Evolutionary conservation across 1,140 invertebrate genomes (phyloP).

Genomic region (Bombus fervidus): DNA sequence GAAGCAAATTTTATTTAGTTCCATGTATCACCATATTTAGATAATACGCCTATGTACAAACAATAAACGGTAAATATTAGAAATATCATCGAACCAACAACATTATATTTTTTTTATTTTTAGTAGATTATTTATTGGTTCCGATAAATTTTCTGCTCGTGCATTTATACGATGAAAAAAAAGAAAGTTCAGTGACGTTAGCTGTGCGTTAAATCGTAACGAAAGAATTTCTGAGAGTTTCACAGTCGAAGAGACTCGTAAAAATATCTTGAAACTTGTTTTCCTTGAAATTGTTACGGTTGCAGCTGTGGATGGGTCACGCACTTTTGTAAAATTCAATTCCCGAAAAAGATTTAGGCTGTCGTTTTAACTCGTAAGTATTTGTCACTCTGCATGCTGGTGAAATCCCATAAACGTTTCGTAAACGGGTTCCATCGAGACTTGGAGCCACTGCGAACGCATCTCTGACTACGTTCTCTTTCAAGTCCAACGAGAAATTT

Average conservation of each 20-base stretch:
- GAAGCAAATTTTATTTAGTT: too few relatives aligned
- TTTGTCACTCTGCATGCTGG: constrained; percentile 7
- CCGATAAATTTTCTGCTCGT: not conserved
- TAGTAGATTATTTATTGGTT: not conserved
- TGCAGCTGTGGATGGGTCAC: not conserved
- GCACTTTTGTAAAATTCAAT: constrained; percentile 10
- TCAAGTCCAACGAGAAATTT: constrained; percentile 6
- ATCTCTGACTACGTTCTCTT: not conserved
- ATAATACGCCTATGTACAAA: too few relatives aligned
- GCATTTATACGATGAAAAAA: not conserved
- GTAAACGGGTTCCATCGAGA: constrained; percentile 38
- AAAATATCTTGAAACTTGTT: constrained; percentile 21
- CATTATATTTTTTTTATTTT: not conserved
- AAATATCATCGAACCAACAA: not conserved
- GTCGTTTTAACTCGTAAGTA: not conserved
- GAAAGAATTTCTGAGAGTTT: not conserved
- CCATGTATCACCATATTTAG: not conserved
- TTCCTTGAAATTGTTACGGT: not conserved
- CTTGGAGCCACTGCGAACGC: constrained; percentile 1
- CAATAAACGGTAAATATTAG: too few relatives aligned
- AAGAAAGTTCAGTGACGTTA: too few relatives aligned
- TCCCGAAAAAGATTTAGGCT: constrained; percentile 21
- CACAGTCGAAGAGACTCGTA: not conserved
- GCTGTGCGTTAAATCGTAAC: not conserved
- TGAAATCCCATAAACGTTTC: not conserved